Evolutionary conservation across 2,888 invertebrate genomes (phyloP).

Genomic region (Cinara cedri): DNA sequence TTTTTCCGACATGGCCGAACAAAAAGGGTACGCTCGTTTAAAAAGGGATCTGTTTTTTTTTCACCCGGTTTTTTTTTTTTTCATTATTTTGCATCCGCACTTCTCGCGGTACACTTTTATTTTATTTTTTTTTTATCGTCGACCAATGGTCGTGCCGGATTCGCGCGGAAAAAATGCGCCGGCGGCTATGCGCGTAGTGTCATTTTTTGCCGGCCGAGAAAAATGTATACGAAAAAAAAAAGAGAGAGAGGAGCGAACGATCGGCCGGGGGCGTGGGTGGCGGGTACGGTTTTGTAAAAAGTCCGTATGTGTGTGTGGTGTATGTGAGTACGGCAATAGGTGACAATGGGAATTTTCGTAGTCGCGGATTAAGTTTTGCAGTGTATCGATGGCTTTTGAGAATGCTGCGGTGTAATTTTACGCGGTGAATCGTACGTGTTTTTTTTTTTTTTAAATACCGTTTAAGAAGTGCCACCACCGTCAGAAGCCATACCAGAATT

Average conservation of each 20-base stretch:
- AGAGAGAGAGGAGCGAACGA: not conserved
- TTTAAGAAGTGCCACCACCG: too few species aligned
- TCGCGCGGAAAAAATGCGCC: constrained; percentile 52
- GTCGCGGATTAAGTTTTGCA: constrained; percentile 45
- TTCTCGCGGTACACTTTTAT: not conserved
- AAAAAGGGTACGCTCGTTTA: constrained; percentile 36
- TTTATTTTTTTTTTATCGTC: constrained; percentile 13
- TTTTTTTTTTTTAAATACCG: too few species aligned
- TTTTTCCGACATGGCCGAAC: constrained; percentile 50
- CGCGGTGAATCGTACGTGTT: too few species aligned
- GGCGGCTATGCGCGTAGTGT: constrained; percentile 45
- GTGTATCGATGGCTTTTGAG: constrained; percentile 29
- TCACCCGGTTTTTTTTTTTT: not conserved
- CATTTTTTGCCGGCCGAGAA: constrained; percentile 23
- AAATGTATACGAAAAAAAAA: constrained; percentile 17
- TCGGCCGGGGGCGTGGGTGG: not conserved
- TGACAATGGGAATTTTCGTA: constrained; percentile 49
- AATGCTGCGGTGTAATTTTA: not conserved
- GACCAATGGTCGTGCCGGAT: constrained; percentile 39
- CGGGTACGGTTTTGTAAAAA: not conserved
- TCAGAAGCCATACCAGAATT: too few species aligned
- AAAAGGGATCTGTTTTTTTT: constrained; percentile 35
- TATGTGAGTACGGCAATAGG: constrained; percentile 4
- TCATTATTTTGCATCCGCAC: not conserved
- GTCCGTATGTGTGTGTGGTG: not conserved